Evolutionary conservation across 35 echinoderm and acorn worm species (phyloP), one percentile per base, ranked within the genome.

Genomic region (Ophiothrix spiculata): DNA sequence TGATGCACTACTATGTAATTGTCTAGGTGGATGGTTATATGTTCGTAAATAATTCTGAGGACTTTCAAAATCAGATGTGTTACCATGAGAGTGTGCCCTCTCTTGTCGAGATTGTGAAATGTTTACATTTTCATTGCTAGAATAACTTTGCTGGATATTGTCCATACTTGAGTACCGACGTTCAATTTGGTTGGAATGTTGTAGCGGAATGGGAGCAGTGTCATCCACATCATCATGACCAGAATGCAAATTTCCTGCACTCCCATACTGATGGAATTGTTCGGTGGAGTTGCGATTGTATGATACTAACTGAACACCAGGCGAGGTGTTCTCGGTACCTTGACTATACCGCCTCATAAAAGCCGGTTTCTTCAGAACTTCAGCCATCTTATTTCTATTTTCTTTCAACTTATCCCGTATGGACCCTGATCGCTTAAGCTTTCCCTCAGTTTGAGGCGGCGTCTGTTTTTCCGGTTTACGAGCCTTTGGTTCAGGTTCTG

Each of bases 301-400:
- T 56, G 64, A 75, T 56, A 21, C 38, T 60, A 45, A 29, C 21
- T 39, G 33, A 21, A 75, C 25, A 60, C 38, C 39, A 46, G 21
- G 33, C 76, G 54, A 37, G 35, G 31, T 31, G 40, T 56, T 0
- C 39, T 45, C 23, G 38, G 77, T 90, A 32, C 81, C 88, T 34
- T 90, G 81, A 75, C 88, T 90, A 15, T 37, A 37, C 37, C 89
- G 64, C 21, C 74, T 85, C 80, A 75, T 60, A 56, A 84, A 78
- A 32, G 84, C 80, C 33, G 85, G 76, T 16, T 83, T 91, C 32
- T 80, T 40, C 32, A 95, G 60, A 14, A 95, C 75, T 36, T 95
- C 89, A 10, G 89, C 93, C 93, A 95, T 95, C 39, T 78, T 91
- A 31, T 82, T 83, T 23, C 86, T 76, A 56, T 95, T 95, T 74